Evolutionary conservation across 2,888 invertebrate species (phyloP), one percentile per base, ranked within the genome.

Genomic region (Siphlonurus alternatus): DNA sequence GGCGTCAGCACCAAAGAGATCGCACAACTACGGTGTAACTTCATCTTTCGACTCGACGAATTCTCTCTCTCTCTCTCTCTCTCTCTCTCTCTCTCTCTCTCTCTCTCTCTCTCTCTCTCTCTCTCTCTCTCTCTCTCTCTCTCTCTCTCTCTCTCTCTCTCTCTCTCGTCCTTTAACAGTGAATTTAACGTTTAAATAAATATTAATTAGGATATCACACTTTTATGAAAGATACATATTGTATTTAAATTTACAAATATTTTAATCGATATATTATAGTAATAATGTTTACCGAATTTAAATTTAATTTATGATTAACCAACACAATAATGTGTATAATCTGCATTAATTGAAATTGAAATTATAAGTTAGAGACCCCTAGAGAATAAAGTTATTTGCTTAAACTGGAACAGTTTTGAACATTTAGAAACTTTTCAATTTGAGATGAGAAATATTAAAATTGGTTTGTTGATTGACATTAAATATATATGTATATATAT

Each of bases 91-190:
- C 23, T 23, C 25, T 53, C 20, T 53, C 60, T 22, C 23, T 38
- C n/a, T 23, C 63, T 53, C 63, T 65, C 59, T 62, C 25, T 65
- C 59, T 25, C n/a, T 51, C 63, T 25, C 64, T 23, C 59, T 56
- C 23, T 56, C 23, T 23, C 59, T 19, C 19, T 20, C 51, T 59
- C 25, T 64, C 23, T 23, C 24, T 20, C 59, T 25, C 23, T 2
- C 59, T 63, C 25, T 59, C 25, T 60, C 61, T 64, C 54, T 25
- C 61, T 59, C 54, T 64, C 54, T 60, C 65, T 64, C 59, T 65
- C 20, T 61, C 54, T 65, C 65, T 61, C 15, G 22, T 23, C 19
- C 51, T 19, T 25, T 5, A 15, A 20, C 23, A 59, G 23, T 61
- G 25, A 61, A 25, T 18, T 25, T 15, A 54, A 62, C 23, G 60